Evolutionary conservation across 1,140 invertebrate genomes (phyloP).

Genomic region (Diabrotica virgifera): DNA sequence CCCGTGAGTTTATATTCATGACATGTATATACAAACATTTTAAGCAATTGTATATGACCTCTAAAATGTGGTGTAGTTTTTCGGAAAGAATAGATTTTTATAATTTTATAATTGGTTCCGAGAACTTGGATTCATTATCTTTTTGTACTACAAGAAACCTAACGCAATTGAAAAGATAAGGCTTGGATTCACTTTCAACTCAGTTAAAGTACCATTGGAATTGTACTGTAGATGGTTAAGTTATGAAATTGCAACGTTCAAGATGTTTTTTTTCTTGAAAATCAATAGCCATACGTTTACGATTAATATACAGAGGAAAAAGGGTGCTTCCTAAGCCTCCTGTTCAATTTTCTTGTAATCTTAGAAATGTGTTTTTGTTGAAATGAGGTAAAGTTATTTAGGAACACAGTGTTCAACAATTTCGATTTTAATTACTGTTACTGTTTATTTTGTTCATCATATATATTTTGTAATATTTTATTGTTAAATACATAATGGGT

Average conservation of each 20-base stretch:
- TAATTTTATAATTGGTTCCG: conserved; percentile 30
- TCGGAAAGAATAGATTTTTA: conserved; percentile 26
- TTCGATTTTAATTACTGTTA: conserved; percentile 27
- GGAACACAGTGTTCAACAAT: conserved; percentile 24
- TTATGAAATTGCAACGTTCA: conserved; percentile 11
- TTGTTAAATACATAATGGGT: conserved; percentile 32
- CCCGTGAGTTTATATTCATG: conserved; percentile 20
- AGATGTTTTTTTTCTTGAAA: background rate
- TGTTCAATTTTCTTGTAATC: background rate
- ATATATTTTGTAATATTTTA: conserved; percentile 33
- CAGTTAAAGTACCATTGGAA: too few species aligned
- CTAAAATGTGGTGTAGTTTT: conserved; percentile 27
- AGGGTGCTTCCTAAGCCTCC: background rate
- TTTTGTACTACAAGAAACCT: conserved; percentile 4
- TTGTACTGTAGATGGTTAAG: too few species aligned
- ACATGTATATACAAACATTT: conserved; percentile 23
- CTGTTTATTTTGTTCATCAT: conserved; percentile 26
- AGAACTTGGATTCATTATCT: conserved; percentile 10
- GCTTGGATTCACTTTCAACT: background rate
- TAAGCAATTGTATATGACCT: conserved; percentile 27
- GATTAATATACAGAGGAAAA: background rate
- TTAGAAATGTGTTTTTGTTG: background rate
- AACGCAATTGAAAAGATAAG: background rate
- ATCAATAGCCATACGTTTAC: background rate
- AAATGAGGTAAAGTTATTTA: background rate